Evolutionary conservation across 2,797 vertebrate species (phyloP).

Genomic region (Distichodus sexfasciatus): DNA sequence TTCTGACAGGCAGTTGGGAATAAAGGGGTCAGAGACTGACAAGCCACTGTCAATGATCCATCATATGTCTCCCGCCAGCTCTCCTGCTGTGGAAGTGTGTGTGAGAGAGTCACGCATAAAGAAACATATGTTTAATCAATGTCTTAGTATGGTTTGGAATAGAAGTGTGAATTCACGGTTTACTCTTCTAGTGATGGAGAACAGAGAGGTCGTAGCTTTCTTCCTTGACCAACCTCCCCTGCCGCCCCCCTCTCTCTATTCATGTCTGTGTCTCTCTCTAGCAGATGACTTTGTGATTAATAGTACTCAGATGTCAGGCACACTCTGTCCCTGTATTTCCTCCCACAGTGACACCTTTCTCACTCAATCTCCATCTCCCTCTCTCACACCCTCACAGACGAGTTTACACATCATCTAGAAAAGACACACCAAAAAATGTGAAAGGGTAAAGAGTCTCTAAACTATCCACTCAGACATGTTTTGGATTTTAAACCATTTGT

Average conservation of each 20-base stretch:
- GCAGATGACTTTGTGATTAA: constrained; percentile 76
- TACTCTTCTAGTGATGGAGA: constrained; percentile 24
- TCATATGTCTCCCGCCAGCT: constrained; percentile 10
- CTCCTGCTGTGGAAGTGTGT: not conserved
- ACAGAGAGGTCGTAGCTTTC: constrained; percentile 25
- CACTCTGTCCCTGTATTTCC: constrained; percentile 63
- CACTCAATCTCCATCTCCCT: constrained; percentile 37
- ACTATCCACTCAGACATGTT: not conserved
- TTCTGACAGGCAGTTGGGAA: constrained; percentile 34
- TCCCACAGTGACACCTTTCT: constrained; percentile 50
- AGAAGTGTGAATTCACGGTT: constrained; percentile 20
- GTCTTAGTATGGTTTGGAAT: constrained; percentile 30
- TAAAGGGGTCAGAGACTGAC: constrained; percentile 36
- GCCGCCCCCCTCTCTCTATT: not conserved
- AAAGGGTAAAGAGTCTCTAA: not conserved
- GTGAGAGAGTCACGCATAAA: not conserved
- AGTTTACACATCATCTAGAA: constrained; percentile 5
- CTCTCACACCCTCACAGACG: constrained; percentile 13
- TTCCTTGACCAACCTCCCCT: constrained; percentile 18
- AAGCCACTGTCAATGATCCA: constrained; percentile 32
- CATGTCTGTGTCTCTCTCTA: constrained; percentile 45
- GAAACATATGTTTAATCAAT: constrained; percentile 21
- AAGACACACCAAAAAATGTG: constrained; percentile 1
- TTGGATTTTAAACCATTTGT: not conserved
- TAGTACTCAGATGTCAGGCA: constrained; percentile 77